Percentiles rank a stretch among this genome's conserved stretches.
Evolutionary conservation across 2,113 vertebrate genomes (phyloP).

Genomic region (Caranx ignobilis): DNA sequence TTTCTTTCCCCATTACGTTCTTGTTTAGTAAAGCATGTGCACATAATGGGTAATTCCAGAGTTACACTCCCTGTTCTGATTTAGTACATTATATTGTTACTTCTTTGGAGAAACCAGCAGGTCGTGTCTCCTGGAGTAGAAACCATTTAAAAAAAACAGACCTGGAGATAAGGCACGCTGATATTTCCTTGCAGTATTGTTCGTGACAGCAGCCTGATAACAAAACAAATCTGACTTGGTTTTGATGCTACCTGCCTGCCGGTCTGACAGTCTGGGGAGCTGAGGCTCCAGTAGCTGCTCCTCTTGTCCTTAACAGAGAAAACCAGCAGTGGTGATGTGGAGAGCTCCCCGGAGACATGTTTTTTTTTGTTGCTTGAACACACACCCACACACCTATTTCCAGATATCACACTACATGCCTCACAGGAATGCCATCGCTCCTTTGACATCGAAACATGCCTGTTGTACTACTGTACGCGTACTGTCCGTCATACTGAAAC

Average conservation of each 20-base stretch:
- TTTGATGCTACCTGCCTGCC: not conserved
- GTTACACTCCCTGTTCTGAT: not conserved
- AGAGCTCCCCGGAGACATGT: constrained; percentile 42
- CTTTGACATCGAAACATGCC: constrained; percentile 30
- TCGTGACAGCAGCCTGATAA: constrained; percentile 2
- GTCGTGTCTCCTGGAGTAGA: not conserved
- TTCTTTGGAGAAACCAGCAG: not conserved
- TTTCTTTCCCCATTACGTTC: not conserved
- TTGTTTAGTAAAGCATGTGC: not conserved
- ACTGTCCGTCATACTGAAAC: not conserved
- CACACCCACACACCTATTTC: constrained; percentile 22
- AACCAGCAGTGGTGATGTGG: not conserved
- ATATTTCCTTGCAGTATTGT: not conserved
- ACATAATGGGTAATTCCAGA: not conserved
- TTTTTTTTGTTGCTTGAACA: constrained; percentile 27
- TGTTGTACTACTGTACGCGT: constrained; percentile 11
- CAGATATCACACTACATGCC: constrained; percentile 12
- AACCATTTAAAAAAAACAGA: not conserved
- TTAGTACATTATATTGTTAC: not conserved
- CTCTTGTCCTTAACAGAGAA: constrained; percentile 7
- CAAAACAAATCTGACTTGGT: not conserved
- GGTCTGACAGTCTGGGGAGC: not conserved
- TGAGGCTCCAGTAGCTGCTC: not conserved
- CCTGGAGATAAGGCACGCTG: not conserved
- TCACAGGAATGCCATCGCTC: not conserved